These are phyloP conservation scores for Prunella strophiata DNA, from an alignment of 2,797 vertebrate genomes.

Conservation along the genomic window DNA sequence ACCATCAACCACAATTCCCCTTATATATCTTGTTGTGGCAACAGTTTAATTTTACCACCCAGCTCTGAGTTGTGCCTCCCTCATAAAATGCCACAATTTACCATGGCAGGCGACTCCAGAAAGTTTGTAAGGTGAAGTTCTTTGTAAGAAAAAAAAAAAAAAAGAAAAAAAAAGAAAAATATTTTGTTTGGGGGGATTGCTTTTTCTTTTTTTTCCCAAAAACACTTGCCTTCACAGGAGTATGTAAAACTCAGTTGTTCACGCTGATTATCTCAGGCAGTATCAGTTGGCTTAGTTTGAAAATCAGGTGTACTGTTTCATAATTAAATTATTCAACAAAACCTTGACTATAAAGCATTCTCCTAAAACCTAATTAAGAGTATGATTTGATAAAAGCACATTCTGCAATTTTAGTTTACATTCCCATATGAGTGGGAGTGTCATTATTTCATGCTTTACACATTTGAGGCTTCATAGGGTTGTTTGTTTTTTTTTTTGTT, in stretches of 20 bases:
- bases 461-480: neutral
- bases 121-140: neutral
- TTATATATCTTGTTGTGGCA: neutral
- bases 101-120: neutral
- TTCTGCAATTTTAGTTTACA: slow-evolving; percentile 43
- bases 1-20: neutral
- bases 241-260: neutral
- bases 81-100: neutral
- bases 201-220: neutral
- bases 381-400: slow-evolving; percentile 62
- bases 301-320: slow-evolving; percentile 67
- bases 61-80: neutral
- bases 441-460: slow-evolving; percentile 12
- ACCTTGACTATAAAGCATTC: slow-evolving; percentile 63
- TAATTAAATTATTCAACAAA: slow-evolving; percentile 70
- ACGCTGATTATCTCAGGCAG: neutral
- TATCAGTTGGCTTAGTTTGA: slow-evolving; percentile 49
- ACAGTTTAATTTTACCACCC: neutral
- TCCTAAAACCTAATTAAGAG: slow-evolving; percentile 67
- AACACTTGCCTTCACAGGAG: neutral
- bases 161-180: neutral
- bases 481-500: neutral
- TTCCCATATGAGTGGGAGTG: neutral
- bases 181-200: accelerated
- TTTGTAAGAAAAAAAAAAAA: neutral